phyloP scores from a whole-genome alignment of 1,140 invertebrate species.

The Nasonia giraulti region DNA sequence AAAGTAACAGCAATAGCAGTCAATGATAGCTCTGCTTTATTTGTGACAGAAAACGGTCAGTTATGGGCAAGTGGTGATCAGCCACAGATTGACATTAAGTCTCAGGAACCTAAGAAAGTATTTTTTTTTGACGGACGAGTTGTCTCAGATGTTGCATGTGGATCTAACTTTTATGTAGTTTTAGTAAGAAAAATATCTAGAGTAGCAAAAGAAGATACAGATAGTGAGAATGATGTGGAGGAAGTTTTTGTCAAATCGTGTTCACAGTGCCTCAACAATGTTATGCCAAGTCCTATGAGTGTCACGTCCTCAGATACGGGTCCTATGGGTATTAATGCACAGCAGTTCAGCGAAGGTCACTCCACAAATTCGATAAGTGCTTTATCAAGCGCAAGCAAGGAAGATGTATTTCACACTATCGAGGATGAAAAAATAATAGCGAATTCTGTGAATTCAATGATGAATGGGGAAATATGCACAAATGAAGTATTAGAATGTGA shows the following conservation, averaged over 20 bases:
- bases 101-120: constrained; percentile 78
- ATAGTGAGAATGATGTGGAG: constrained; percentile 77
- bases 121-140: constrained; percentile 80
- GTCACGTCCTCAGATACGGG: constrained; percentile 73
- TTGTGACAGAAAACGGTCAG: constrained; percentile 81
- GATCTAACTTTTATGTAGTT: constrained; percentile 81
- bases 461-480: constrained; percentile 65
- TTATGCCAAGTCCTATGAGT: constrained; percentile 65
- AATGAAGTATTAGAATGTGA: constrained; percentile 67
- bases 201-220: constrained; percentile 76
- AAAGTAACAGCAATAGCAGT: constrained; percentile 79
- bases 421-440: constrained; percentile 56
- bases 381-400: constrained; percentile 71
- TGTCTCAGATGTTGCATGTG: constrained; percentile 79
- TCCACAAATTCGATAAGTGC: constrained; percentile 73
- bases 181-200: constrained; percentile 78
- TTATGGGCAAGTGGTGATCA: constrained; percentile 85
- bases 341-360: constrained; percentile 75
- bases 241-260: constrained; percentile 81
- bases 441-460: constrained; percentile 56
- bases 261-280: constrained; percentile 76
- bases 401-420: constrained; percentile 56
- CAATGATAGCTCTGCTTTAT: constrained; percentile 78
- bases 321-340: constrained; percentile 68
- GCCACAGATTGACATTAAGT: constrained; percentile 80